Evolutionary conservation across 2,888 invertebrate species (phyloP).

Genomic region (Halocaridina rubra): DNA sequence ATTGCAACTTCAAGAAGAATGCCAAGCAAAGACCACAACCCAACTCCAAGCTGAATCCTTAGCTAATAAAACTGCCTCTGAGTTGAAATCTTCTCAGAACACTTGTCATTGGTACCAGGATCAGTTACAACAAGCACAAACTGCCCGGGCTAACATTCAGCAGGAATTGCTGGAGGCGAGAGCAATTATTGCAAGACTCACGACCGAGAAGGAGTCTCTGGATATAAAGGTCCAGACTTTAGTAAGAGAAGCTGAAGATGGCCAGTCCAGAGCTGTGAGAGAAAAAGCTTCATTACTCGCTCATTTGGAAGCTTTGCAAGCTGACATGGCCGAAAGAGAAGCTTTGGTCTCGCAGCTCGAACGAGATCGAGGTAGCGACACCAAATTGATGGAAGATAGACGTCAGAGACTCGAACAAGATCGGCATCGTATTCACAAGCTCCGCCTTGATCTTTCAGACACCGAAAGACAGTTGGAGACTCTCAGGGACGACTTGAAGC

Average conservation of each 20-base stretch:
- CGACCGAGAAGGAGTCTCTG: slow-evolving; percentile 68
- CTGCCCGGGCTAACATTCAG: slow-evolving; percentile 68
- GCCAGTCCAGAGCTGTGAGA: slow-evolving; percentile 69
- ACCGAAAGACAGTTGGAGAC: slow-evolving; percentile 68
- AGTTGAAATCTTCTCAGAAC: slow-evolving; percentile 67
- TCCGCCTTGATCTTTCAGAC: slow-evolving; percentile 67
- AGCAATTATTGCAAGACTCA: slow-evolving; percentile 66
- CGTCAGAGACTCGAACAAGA: slow-evolving; percentile 68
- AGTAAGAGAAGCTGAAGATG: slow-evolving; percentile 67
- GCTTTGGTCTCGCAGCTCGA: slow-evolving; percentile 69
- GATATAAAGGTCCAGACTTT: slow-evolving; percentile 68
- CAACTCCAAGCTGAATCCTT: slow-evolving; percentile 27
- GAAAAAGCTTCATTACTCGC: slow-evolving; percentile 70
- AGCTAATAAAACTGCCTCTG: slow-evolving; percentile 6
- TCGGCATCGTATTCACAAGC: slow-evolving; percentile 65
- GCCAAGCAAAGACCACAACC: slow-evolving; percentile 3
- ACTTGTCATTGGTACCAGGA: slow-evolving; percentile 70
- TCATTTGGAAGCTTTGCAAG: slow-evolving; percentile 70
- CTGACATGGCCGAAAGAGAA: slow-evolving; percentile 71
- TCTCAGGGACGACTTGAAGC: slow-evolving; percentile 67
- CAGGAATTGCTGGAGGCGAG: slow-evolving; percentile 68
- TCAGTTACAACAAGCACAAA: slow-evolving; percentile 69
- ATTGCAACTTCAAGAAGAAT: slow-evolving; percentile 14
- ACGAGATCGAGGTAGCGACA: slow-evolving; percentile 67
- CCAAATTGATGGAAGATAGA: slow-evolving; percentile 66